Percentiles rank a stretch among this genome's conserved stretches.
Conservation (phyloP, 2,888 invertebrate genomes). For the Anticlea derivata region DNA sequence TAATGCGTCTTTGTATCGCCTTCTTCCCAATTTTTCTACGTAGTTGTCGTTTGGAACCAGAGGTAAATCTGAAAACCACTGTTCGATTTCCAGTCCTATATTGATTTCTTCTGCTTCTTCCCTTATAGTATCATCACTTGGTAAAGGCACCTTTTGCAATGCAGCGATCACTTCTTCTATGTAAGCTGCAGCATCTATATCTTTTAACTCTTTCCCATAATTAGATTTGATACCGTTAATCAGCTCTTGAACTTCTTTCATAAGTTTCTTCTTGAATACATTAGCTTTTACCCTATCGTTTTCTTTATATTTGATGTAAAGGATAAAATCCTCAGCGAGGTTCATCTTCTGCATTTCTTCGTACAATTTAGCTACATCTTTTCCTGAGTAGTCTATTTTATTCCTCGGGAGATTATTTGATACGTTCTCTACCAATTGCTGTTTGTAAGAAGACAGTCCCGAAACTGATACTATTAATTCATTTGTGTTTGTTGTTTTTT, state of each 20-base stretch:
- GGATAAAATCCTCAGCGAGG: constrained; percentile 57
- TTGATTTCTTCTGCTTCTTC: constrained; percentile 62
- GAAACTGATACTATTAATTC: constrained; percentile 40
- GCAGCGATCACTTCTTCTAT: constrained; percentile 50
- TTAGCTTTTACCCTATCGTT: constrained; percentile 51
- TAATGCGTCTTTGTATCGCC: constrained; percentile 49
- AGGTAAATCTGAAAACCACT: constrained; percentile 63
- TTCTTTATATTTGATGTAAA: constrained; percentile 50
- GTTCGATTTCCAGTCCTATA: constrained; percentile 57
- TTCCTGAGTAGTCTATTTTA: constrained; percentile 23
- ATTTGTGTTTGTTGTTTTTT: constrained; percentile 51
- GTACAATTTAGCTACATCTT: constrained; percentile 37
- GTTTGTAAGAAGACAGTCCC: constrained; percentile 49
- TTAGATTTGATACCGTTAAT: constrained; percentile 48
- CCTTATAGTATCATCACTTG: constrained; percentile 49
- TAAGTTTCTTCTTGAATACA: constrained; percentile 54
- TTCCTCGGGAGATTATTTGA: constrained; percentile 42
- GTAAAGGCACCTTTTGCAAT: constrained; percentile 58
- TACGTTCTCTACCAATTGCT: constrained; percentile 53
- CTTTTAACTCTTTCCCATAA: constrained; percentile 42
- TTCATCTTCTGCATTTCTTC: constrained; percentile 54
- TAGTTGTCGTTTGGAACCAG: constrained; percentile 38
- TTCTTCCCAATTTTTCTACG: constrained; percentile 42
- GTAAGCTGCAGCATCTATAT: constrained; percentile 43
- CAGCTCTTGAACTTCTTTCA: constrained; percentile 46